Conservation (phyloP, 2,113 vertebrate genomes). For the Hippocampus comes region DNA sequence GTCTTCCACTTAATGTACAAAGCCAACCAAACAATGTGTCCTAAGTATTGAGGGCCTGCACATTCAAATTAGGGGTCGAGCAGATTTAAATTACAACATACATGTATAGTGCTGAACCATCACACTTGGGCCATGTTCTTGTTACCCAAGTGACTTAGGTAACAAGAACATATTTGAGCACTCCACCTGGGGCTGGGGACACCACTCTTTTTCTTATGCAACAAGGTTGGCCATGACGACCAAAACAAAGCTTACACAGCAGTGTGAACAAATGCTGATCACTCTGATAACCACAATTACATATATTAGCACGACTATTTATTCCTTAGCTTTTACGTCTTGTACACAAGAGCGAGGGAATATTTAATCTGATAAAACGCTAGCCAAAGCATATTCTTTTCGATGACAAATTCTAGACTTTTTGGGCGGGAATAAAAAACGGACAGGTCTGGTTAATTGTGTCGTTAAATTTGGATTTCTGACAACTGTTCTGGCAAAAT, state of each 20-base stretch:
- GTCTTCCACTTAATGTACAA: not conserved
- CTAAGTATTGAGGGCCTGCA: not conserved
- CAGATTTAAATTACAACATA: not conserved
- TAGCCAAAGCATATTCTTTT: not conserved
- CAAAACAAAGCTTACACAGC: not conserved
- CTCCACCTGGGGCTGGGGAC: not conserved
- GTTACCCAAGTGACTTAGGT: not conserved
- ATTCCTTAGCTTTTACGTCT: not conserved
- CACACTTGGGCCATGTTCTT: no score
- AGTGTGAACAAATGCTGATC: not conserved
- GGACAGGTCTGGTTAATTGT: not conserved
- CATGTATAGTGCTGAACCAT: not conserved
- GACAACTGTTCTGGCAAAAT: no score
- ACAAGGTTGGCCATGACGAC: no score
- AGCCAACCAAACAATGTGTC: not conserved
- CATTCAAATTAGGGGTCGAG: not conserved
- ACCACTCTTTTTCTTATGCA: not conserved
- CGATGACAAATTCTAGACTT: not conserved
- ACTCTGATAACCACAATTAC: not conserved
- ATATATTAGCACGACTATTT: no score
- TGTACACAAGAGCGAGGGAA: not conserved
- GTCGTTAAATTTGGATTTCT: not conserved
- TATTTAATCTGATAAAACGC: not conserved
- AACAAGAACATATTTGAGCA: not conserved
- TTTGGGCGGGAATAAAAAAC: not conserved